A percentile compares a stretch with the other conserved stretches of the same genome.
Evolutionary conservation across 2,113 vertebrate genomes (phyloP).

Genomic region (Elaphurus davidianus): DNA sequence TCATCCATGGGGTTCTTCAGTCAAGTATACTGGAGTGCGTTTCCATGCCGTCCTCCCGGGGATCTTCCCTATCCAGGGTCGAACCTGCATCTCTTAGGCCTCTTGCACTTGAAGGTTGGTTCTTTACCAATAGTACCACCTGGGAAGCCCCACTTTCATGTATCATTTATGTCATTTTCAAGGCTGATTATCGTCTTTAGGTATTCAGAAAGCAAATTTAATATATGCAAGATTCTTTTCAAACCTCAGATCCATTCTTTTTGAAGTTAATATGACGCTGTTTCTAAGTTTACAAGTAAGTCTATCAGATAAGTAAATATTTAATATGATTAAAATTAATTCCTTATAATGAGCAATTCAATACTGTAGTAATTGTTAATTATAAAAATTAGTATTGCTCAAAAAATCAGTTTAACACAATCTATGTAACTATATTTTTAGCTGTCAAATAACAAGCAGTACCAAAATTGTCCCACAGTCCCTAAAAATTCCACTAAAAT

Average conservation of each 20-base stretch:
- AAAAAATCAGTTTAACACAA: not conserved
- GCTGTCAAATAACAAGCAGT: not conserved
- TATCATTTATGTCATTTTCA: not conserved
- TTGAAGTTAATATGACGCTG: not conserved
- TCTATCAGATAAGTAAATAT: not conserved
- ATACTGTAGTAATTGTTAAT: not conserved
- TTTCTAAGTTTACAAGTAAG: not conserved
- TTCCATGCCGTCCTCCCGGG: not conserved
- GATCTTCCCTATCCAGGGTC: fast-evolving
- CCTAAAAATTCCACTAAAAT: not conserved
- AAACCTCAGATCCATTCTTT: not conserved
- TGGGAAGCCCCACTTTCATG: not conserved
- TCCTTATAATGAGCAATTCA: not conserved
- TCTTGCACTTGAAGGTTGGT: not conserved
- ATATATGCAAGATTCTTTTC: not conserved
- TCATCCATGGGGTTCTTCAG: not conserved
- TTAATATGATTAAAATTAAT: not conserved
- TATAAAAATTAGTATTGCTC: not conserved
- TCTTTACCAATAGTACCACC: not conserved
- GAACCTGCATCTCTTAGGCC: not conserved
- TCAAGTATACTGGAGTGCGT: not conserved
- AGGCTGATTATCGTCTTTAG: not conserved
- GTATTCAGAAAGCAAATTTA: not conserved
- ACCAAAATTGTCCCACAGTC: not conserved
- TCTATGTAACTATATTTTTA: not conserved